Evolutionary conservation across 2,797 vertebrate species (phyloP).

Genomic region (Enteromius thamalakanensis): DNA sequence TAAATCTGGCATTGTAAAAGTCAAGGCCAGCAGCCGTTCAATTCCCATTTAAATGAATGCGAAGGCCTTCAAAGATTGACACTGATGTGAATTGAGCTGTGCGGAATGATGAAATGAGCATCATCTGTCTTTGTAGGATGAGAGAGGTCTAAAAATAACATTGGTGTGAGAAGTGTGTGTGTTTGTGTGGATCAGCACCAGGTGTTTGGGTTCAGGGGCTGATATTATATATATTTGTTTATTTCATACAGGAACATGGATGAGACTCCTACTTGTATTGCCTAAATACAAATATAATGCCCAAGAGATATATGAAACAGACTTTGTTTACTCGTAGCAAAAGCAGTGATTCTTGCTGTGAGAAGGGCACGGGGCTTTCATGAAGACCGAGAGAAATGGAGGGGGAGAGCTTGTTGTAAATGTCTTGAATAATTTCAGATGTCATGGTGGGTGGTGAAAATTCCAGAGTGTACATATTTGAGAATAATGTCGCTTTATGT

Average conservation of each 20-base stretch:
- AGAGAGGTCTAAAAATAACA: slow-evolving; percentile 38
- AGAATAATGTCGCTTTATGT: slow-evolving; percentile 45
- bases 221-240: slow-evolving; percentile 22
- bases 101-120: slow-evolving; percentile 27
- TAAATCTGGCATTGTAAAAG: neutral
- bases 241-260: slow-evolving; percentile 1
- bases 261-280: slow-evolving; percentile 1
- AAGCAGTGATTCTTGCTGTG: slow-evolving; percentile 3
- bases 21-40: slow-evolving; percentile 8
- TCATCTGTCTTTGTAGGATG: slow-evolving; percentile 35
- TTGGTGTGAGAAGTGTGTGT: slow-evolving; percentile 6
- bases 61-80: slow-evolving; percentile 22
- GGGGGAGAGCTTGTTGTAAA: slow-evolving; percentile 26
- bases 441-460: slow-evolving; percentile 36
- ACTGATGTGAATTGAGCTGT: slow-evolving; percentile 18
- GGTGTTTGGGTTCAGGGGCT: slow-evolving; percentile 36
- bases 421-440: slow-evolving; percentile 43
- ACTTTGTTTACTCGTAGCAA: slow-evolving; percentile 7
- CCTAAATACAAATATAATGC: slow-evolving; percentile 14
- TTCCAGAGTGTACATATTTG: slow-evolving; percentile 37
- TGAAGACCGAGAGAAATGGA: slow-evolving; percentile 10
- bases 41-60: neutral
- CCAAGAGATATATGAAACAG: neutral
- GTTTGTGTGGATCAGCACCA: slow-evolving; percentile 22
- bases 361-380: neutral